phyloP scores from a whole-genome alignment of 2,113 vertebrate genomes.

The Plestiodon gilberti region DNA sequence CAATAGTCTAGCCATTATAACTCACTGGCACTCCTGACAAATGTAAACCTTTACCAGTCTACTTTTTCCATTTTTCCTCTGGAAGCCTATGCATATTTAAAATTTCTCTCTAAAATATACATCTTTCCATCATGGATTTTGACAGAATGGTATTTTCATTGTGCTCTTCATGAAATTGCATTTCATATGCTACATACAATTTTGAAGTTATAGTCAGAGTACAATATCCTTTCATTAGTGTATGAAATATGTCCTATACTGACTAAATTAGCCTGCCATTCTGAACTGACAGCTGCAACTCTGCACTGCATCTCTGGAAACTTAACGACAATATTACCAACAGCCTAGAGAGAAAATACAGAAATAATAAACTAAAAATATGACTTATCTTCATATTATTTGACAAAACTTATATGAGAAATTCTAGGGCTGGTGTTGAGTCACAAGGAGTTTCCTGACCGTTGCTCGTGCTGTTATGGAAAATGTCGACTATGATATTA shows the following conservation, averaged over 20 bases:
- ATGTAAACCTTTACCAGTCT: not conserved
- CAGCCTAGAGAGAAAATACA: not conserved
- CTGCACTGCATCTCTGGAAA: not conserved
- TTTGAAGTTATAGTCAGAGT: not conserved
- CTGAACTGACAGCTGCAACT: not conserved
- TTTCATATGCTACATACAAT: not conserved
- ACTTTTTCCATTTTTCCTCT: not conserved
- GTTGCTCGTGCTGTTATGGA: no score
- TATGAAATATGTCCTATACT: not conserved
- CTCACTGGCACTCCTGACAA: not conserved
- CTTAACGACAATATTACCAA: not conserved
- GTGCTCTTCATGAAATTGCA: not conserved
- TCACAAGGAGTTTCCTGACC: no score
- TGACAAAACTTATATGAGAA: not conserved
- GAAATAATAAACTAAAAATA: not conserved
- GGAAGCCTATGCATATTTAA: not conserved
- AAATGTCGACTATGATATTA: no score
- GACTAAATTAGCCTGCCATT: not conserved
- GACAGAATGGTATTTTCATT: not conserved
- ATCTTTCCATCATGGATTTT: not conserved
- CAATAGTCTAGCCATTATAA: not conserved
- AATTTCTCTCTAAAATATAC: not conserved
- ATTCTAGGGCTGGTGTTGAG: no score
- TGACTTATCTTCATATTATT: not conserved
- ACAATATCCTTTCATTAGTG: constrained; percentile 3